Evolutionary conservation across 2,888 invertebrate genomes (phyloP), one percentile per base, ranked within the genome.

Genomic region (Helobdella robusta): DNA sequence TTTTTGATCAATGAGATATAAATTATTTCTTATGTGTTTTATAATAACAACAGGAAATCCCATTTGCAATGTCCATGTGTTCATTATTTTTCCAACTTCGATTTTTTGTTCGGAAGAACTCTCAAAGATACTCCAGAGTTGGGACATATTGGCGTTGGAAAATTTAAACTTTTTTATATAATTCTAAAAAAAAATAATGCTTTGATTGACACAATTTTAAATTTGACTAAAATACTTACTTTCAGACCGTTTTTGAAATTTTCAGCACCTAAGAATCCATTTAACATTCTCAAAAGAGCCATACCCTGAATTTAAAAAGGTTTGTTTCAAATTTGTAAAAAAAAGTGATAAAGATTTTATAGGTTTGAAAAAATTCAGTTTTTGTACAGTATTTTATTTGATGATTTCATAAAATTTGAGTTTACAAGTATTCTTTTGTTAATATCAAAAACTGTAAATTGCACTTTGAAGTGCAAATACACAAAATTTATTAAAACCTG

Each of bases 31-130:
- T 0, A 82, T 81, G 25, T 68, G 67, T 2, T 11, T 67, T 30
- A 89, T 84, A 18, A 84, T 85, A 2, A 90, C 84, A 15, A 89
- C 79, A 0, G 89, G 89, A 76, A 87, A 89, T 0, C 89, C 89
- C 77, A 88, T 87, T 75, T 87, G 85, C 72, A 87, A 84, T 23
- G 88, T 89, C 90, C 90, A 90, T 3, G 89, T 88, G 74, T 89
- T 88, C 91, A 91, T 91, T 2, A 91, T 87, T 25, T 81, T 79
- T 83, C 85, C 66, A n/a, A 76, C 73, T 28, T 73, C 69, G 54
- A 66, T 65, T 32, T 54, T 64, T 36, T 67, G 48, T 18, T 65
- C 62, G 30, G 64, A 28, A 3, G 77, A 77, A 74, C 76, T 73
- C 30, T 75, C 72, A 66, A 78, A 77, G 5, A 75, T 74, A 28